Base-by-base conservation (phyloP, 37 sponge, comb jelly and placozoan species). In the Tethya wilhelma region DNA sequence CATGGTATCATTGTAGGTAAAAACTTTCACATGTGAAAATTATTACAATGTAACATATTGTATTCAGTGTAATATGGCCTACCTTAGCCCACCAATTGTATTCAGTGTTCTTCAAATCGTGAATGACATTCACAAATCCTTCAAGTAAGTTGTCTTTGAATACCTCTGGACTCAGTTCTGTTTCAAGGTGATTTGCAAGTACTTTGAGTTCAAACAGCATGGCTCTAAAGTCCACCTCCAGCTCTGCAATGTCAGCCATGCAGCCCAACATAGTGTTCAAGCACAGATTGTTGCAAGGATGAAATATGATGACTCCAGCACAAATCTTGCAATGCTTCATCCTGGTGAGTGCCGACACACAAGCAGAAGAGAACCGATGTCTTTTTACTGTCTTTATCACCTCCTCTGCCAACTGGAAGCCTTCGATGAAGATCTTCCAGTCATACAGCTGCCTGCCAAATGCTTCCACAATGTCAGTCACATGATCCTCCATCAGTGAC, bases 191-290 rank as follows among this genome's bases (percentile, higher is more conserved):
- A 2, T 41, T 30, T 4, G 84, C 44, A 1, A 75, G 46, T 55
- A 20, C 36, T 11, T 43, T 42, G 26, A 83, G 67, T 0, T 37
- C 30, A 23, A 64, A 40, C 9, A 41, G 46, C 0, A 83, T 31
- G 28, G 8, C 39, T 5, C 4, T 23, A 42, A 84, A 77, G 14
- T 77, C 69, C 20, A 28, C n/a, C 23, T 69, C 60, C 17, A 84
- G 26, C 5, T 76, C 85, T 2, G 78, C 77, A 0, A 84, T 14
- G 46, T 87, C 87, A 8, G 70, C 74, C 9, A 87, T 33, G 74
- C 87, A 87, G n/a, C 87, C 87, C 12, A 73, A 32, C 22, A 87
- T 38, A 0, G 68, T 66, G 44, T 87, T 87, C 74, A 87, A n/a
- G 34, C 87, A 87, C 36, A 79, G 46, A 32, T 66, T 26, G 26